phyloP scores from a whole-genome alignment of 2,113 vertebrate genomes.

The Micromys minutus region DNA sequence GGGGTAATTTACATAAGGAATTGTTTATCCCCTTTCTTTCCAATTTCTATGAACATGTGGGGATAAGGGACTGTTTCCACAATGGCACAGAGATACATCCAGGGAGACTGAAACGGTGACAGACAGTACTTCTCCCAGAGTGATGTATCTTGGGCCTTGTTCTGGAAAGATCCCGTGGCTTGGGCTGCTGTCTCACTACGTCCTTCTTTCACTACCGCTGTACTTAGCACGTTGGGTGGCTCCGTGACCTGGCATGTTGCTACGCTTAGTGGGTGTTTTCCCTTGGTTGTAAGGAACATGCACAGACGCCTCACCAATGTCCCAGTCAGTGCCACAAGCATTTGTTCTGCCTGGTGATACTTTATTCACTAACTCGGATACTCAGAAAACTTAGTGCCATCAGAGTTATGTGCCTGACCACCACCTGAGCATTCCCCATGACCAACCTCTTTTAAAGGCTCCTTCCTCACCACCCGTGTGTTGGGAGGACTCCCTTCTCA shows the following conservation, averaged over 20 bases:
- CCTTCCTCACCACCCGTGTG: not conserved
- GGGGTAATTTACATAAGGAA: conserved; percentile 67
- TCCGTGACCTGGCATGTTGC: not conserved
- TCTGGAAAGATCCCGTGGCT: conserved; percentile 60
- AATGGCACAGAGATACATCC: conserved; percentile 38
- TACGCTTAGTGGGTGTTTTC: conserved; percentile 40
- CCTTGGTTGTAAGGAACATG: not conserved
- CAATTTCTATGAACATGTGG: conserved; percentile 58
- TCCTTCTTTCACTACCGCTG: conserved; percentile 59
- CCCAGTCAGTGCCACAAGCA: not conserved
- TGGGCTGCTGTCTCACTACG: conserved; percentile 39
- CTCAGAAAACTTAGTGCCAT: not conserved
- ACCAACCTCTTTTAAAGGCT: not conserved
- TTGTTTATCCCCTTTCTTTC: conserved; percentile 68
- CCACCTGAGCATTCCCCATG: not conserved
- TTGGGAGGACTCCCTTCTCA: not conserved
- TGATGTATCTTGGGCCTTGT: conserved; percentile 49
- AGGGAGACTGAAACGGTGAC: not conserved
- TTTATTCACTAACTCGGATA: not conserved
- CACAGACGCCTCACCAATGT: not conserved
- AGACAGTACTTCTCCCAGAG: not conserved
- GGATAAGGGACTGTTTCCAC: conserved; percentile 59
- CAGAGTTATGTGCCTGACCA: not conserved
- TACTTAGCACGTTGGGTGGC: conserved; percentile 52
- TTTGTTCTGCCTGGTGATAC: not conserved